phyloP scores from a whole-genome alignment of 2,888 invertebrate genomes.

The Muschampia plurimacula region DNA sequence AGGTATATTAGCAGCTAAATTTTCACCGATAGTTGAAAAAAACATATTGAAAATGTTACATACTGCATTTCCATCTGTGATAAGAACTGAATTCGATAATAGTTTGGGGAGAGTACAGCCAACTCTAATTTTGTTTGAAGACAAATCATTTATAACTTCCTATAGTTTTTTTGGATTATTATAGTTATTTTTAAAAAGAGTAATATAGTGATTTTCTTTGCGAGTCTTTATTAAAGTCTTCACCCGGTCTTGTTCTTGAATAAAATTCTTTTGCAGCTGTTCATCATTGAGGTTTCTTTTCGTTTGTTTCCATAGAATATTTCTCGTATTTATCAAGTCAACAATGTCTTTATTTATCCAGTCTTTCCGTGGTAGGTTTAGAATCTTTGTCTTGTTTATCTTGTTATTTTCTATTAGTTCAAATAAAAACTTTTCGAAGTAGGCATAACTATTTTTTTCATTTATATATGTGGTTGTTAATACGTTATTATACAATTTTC shows the following conservation, averaged over 20 bases:
- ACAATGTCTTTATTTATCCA: conserved; percentile 38
- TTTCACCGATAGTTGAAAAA: conserved; percentile 30
- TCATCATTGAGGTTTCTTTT: conserved; percentile 23
- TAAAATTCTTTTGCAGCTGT: background rate
- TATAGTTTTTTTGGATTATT: conserved; percentile 38
- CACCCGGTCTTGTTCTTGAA: conserved; percentile 3
- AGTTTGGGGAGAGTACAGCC: conserved; percentile 34
- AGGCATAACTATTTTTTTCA: background rate
- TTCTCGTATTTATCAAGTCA: conserved; percentile 34
- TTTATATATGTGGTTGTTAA: background rate
- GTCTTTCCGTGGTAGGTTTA: conserved; percentile 32
- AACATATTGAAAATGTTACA: conserved; percentile 34
- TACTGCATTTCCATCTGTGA: conserved; percentile 30
- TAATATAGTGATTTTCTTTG: conserved; percentile 32
- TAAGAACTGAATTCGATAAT: background rate
- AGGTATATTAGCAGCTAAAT: conserved; percentile 26
- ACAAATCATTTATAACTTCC: conserved; percentile 36
- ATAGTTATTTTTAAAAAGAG: conserved; percentile 16
- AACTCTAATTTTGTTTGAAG: conserved; percentile 28
- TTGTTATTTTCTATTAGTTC: conserved; percentile 2
- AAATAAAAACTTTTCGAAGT: background rate
- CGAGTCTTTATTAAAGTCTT: background rate
- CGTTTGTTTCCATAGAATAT: conserved; percentile 16
- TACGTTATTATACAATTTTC: conserved; percentile 28
- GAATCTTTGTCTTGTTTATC: conserved; percentile 5